Base-by-base conservation (phyloP, 2,797 vertebrate genomes). In the Antrozous pallidus region DNA sequence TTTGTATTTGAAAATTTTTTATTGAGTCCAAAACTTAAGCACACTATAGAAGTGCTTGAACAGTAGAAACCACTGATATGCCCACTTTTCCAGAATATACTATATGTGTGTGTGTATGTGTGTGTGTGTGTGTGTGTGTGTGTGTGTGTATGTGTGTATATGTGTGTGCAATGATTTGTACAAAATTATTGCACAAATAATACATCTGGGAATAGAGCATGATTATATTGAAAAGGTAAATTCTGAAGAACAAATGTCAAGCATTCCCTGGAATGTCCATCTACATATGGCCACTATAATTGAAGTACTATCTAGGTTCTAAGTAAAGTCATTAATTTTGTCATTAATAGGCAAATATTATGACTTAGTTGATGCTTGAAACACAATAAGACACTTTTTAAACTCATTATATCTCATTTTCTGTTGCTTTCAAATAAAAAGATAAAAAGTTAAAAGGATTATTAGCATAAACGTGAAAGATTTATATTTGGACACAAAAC, bases 1-100 rank as follows among this genome's bases (percentile, higher is more conserved):
- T 54, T 70, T 61, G 8, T 61, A 33, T 70, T 94, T 78, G 85
- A 88, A 93, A 79, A 22, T 85, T 33, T n/a, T 80, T 87, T 81
- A 31, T 79, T 94, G 38, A 94, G 33, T 14, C 18, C 28, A 77
- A 96, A 92, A 69, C 11, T 51, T 71, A 90, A 88, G 8, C 18
- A 47, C 45, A 93, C 69, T 71, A 38, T 85, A 58, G 85, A 65
- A 73, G 54, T 45, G 8, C 14, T 33, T 91, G 70, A 74, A 51
- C 18, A 38, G 47, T 26, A 65, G 61, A 67, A 83, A 33, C 24
- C 31, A 49, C 18, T 14, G 6, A 16, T 17, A 38, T 81, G 74
- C 13, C 38, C n/a, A 65, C 16, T 89, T 93, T 63, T 88, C 36
- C 49, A 93, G 28, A 40, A 24, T 65, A 3, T 80, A 47, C 79